Evolutionary conservation across 1,140 invertebrate genomes (phyloP).

Genomic region (Arion vulgaris): DNA sequence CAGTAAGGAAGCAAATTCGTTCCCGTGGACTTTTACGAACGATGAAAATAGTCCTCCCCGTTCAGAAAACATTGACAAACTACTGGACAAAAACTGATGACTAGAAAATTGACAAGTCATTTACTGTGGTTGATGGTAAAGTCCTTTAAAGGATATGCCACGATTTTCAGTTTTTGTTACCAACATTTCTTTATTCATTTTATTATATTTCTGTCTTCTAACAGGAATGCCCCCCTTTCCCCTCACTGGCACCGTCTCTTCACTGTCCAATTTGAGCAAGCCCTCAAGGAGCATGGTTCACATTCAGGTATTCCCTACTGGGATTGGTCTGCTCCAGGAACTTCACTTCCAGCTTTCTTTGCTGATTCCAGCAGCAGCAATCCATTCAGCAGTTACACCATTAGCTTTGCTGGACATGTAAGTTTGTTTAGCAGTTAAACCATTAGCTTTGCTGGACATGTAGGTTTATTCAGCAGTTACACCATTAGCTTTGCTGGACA

Average conservation of each 20-base stretch:
- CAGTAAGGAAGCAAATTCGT: too few species aligned
- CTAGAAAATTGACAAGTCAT: too few species aligned
- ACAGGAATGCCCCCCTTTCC: slow-evolving; percentile 47
- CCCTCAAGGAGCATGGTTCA: slow-evolving; percentile 42
- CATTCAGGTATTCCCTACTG: slow-evolving; percentile 42
- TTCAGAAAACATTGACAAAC: too few species aligned
- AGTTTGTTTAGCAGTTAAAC: slow-evolving; percentile 36
- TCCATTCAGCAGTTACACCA: slow-evolving; percentile 35
- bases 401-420: slow-evolving; percentile 21
- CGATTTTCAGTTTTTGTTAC: too few species aligned
- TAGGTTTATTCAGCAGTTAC: slow-evolving; percentile 31
- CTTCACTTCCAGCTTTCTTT: slow-evolving; percentile 33
- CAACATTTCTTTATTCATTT: too few species aligned
- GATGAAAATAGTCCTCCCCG: too few species aligned
- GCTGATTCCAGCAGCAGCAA: slow-evolving; percentile 18
- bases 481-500: slow-evolving; percentile 23
- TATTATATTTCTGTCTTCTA: background rate
- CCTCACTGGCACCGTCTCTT: slow-evolving; percentile 54
- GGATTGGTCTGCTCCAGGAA: slow-evolving; percentile 38
- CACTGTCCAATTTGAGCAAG: slow-evolving; percentile 46
- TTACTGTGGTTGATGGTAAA: too few species aligned
- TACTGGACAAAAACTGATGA: too few species aligned
- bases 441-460: slow-evolving; percentile 19
- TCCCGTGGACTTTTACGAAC: too few species aligned
- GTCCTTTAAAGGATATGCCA: too few species aligned